Evolutionary conservation across 1,140 invertebrate species (phyloP).

Genomic region (Drosophila sproati): DNA sequence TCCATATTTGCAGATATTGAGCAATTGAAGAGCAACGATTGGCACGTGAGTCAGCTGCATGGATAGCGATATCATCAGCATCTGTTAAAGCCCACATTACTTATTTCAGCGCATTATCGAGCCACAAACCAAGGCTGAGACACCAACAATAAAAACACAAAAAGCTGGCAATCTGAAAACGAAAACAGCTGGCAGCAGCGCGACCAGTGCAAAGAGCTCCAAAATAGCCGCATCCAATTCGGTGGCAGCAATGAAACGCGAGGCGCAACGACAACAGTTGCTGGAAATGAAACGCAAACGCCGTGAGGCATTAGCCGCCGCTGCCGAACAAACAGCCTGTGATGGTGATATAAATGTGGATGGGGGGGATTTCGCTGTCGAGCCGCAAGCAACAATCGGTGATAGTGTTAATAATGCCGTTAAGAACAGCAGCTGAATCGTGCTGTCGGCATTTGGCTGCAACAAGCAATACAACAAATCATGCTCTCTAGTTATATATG

Average conservation of each 20-base stretch:
- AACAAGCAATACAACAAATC: conserved; percentile 33
- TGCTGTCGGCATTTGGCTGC: conserved; percentile 13
- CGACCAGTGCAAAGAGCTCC: conserved; percentile 32
- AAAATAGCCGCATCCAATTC: conserved; percentile 80
- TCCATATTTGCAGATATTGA: conserved; percentile 92
- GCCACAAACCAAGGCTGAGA: conserved; percentile 3
- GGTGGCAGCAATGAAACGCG: conserved; percentile 87
- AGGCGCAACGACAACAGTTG: conserved; percentile 92
- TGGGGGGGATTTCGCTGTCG: conserved; percentile 84
- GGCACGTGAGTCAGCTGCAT: conserved; percentile 85
- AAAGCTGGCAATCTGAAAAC: conserved; percentile 54
- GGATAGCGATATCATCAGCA: not conserved
- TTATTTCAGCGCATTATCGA: conserved; percentile 35
- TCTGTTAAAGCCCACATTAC: not conserved
- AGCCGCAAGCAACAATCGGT: conserved; percentile 24
- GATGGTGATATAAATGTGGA: conserved; percentile 24
- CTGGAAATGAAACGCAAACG: conserved; percentile 90
- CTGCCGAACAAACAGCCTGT: conserved; percentile 56
- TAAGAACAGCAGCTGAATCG: conserved; percentile 60
- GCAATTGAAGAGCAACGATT: conserved; percentile 88
- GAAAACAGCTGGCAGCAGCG: conserved; percentile 37
- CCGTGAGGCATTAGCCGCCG: conserved; percentile 86
- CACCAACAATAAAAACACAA: conserved; percentile 25
- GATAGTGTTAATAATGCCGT: conserved; percentile 52
- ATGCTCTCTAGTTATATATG: conserved; percentile 67